Conservation (phyloP, 1,140 invertebrate species). For the Nomia melanderi region DNA sequence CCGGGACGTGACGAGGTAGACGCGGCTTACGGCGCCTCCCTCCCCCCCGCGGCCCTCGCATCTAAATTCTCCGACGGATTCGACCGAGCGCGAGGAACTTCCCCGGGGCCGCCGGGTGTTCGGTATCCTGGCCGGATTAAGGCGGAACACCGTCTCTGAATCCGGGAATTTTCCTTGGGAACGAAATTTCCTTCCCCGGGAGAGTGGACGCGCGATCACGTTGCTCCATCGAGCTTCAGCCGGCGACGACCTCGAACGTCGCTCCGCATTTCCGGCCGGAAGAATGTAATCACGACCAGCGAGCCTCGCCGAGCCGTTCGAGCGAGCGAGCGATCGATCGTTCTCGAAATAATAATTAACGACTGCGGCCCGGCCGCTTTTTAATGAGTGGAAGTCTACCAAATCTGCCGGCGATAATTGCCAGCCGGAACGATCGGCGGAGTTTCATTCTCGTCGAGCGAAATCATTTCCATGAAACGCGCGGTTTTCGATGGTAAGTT, state of each 20-base stretch:
- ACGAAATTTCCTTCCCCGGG: background rate
- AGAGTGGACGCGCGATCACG: background rate
- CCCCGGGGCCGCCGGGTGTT: constrained; percentile 3
- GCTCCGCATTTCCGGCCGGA: background rate
- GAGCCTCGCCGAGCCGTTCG: background rate
- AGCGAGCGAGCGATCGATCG: background rate
- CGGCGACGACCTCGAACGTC: too few relatives aligned
- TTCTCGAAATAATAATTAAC: constrained; percentile 9
- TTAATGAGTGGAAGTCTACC: background rate
- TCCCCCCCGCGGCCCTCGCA: constrained; percentile 4
- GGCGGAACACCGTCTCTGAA: background rate
- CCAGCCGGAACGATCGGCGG: background rate
- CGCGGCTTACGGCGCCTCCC: constrained; percentile 5
- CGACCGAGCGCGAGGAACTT: constrained; percentile 12
- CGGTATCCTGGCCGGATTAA: constrained; percentile 34
- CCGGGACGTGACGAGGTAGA: constrained; percentile 14
- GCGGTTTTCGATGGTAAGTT: too few relatives aligned
- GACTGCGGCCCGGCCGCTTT: too few relatives aligned
- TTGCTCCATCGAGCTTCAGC: background rate
- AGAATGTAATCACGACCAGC: background rate
- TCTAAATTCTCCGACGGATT: constrained; percentile 47
- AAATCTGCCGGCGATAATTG: background rate
- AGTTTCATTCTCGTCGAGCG: background rate
- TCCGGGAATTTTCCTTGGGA: constrained; percentile 12
- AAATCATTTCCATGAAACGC: background rate